Base-by-base conservation (phyloP, 2,888 invertebrate species). In the Orchesella flavescens region DNA sequence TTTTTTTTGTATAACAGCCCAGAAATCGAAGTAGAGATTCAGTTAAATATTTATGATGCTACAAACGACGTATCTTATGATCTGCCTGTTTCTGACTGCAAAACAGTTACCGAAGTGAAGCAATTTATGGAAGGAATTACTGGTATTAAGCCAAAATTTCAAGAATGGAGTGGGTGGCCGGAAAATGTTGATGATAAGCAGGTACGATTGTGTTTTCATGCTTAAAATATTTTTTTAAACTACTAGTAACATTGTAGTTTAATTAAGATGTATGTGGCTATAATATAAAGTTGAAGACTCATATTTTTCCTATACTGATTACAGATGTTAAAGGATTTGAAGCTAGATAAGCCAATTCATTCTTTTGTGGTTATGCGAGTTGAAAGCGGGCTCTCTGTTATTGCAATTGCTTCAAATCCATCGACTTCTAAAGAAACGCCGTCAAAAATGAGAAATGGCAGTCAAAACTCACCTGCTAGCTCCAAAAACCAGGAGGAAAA, bases 131-230 rank as follows among this genome's bases (percentile, higher is more conserved):
- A 21, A 4, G 68, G 23, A 5, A 2, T 80, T 7, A 68, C 57
- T 12, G 63, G 61, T 10, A 80, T 80, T 68, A 55, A 57, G 2
- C 3, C 23, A 9, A 34, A 44, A 17, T 23, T 44, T 46, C 80
- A 80, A 17, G 24, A 74, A 7, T 80, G 80, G 80, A 80, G 57
- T 44, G 80, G 80, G 12, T 80, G 80, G 80, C 80, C 80, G 19
- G 57, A 72, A 9, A 19, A 7, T n/a, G 15, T 15, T 0, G 9
- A 9, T 10, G 63, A 65, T 44, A 24, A 65, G 1, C 10, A n/a
- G 49, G 78, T 71, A 63, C 66, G 43, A 19, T 15, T 34, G 10
- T 12, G 1, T 17, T 46, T 49, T 72, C n/a, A n/a, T n/a, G n/a
- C n/a, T n/a, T 59, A 44, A 43, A 43, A 43, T 21, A 13, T 34